Base-by-base conservation (phyloP, 2,797 vertebrate genomes). In the Crenichthys baileyi region DNA sequence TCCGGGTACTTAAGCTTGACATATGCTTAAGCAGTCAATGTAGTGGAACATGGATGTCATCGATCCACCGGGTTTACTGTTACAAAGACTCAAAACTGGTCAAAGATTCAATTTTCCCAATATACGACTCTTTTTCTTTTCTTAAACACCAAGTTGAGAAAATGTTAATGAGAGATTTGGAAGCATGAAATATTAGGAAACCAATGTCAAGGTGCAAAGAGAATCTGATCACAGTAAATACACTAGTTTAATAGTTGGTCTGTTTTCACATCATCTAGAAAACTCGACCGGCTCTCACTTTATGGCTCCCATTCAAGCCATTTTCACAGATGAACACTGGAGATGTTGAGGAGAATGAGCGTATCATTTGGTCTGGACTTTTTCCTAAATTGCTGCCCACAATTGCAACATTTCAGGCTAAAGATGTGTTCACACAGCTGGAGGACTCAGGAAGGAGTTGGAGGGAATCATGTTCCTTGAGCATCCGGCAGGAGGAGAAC, bases 361-460 rank as follows among this genome's bases (percentile, higher is more conserved):
- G 67, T 70, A 16, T 70, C 41, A 70, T 70, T 70, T 8, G 41
- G 5, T 46, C 39, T 46, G 67, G 67, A 70, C 39, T 15, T 46
- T 70, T 46, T 70, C 67, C 67, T 44, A 70, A n/a, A 41, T 46
- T 70, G 67, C 67, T 70, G 67, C 41, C 67, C 67, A 70, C 67
- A 46, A 39, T 70, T 70, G 41, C 46, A 46, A 46, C 24, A 70
- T 70, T 70, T 70, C 39, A 46, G 41, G 13, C 67, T 70, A n/a
- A 68, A 68, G 39, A 68, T 41, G 24, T 44, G 39, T 68, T 44
- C 65, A 15, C 65, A 46, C 67, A 70, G 67, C 67, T 70, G 67
- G 67, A 46, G 24, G 24, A 68, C 50, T 13, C 50, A 70, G 24
- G 41, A 51, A 12, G 24, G 22, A 7, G 22, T 2, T 15, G 67